Percentiles rank a stretch among this genome's conserved stretches.
Evolutionary conservation across 2,113 vertebrate species (phyloP).

Genomic region (Corythaeola cristata): DNA sequence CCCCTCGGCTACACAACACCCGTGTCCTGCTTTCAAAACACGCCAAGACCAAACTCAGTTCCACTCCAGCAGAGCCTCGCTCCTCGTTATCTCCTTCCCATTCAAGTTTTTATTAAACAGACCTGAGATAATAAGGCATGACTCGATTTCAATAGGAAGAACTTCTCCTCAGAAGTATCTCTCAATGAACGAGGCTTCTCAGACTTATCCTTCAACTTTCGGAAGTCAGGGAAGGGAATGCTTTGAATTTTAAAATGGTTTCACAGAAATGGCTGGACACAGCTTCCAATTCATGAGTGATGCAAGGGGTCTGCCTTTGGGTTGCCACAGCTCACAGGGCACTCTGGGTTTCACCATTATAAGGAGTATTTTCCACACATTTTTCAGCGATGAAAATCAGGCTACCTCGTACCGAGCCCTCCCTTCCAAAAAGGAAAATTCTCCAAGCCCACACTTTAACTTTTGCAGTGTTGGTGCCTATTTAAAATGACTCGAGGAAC

Average conservation of each 20-base stretch:
- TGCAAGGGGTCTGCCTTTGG: background rate
- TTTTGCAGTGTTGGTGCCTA: background rate
- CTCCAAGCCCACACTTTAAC: background rate
- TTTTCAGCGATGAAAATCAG: background rate
- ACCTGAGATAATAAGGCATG: background rate
- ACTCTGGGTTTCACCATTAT: background rate
- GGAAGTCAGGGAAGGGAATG: background rate
- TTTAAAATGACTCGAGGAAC: background rate
- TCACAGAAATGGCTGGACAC: background rate
- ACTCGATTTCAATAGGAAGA: accelerated
- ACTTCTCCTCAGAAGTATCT: background rate
- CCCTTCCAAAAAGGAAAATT: background rate
- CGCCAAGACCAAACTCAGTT: background rate
- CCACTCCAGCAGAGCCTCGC: background rate
- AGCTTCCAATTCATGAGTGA: background rate
- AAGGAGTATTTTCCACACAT: background rate
- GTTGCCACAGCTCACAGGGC: background rate
- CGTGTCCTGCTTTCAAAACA: background rate
- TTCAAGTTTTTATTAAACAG: background rate
- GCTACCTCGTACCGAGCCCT: background rate
- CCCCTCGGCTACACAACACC: background rate
- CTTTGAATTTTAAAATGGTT: background rate
- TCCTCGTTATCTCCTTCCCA: background rate
- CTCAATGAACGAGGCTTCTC: background rate
- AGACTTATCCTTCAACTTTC: background rate